These are phyloP conservation scores for Ormia ochracea DNA, from an alignment of 2,888 invertebrate genomes.

Conservation along the genomic window DNA sequence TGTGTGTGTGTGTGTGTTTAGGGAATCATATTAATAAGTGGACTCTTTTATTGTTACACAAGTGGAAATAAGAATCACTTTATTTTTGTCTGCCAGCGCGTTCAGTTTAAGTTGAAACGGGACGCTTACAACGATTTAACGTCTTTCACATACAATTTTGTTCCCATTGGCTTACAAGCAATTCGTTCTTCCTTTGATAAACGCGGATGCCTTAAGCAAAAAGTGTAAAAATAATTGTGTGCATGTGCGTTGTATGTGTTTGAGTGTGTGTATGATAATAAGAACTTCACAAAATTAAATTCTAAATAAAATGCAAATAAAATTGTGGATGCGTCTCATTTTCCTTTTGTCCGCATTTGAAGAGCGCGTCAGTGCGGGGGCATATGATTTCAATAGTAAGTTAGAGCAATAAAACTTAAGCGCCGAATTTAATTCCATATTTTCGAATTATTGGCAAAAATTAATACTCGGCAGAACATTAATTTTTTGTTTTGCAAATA, in stretches of 20 bases:
- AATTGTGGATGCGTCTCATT: too few relatives aligned
- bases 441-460: too few relatives aligned
- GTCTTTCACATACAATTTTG: slow-evolving; percentile 45
- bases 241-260: not conserved
- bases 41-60: slow-evolving; percentile 20
- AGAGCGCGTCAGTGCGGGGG: too few relatives aligned
- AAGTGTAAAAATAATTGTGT: slow-evolving; percentile 52
- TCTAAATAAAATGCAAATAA: not conserved
- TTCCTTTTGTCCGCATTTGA: too few relatives aligned
- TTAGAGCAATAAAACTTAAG: too few relatives aligned
- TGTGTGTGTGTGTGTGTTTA: not conserved
- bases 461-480: too few relatives aligned
- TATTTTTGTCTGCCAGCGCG: slow-evolving; percentile 66
- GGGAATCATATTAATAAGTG: slow-evolving; percentile 29
- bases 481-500: too few relatives aligned
- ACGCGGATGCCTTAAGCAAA: slow-evolving; percentile 17
- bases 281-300: not conserved
- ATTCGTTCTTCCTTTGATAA: not conserved
- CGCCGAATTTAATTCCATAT: too few relatives aligned
- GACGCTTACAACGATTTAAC: not conserved
- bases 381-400: too few relatives aligned
- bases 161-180: slow-evolving; percentile 48
- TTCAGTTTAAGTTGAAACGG: slow-evolving; percentile 63
- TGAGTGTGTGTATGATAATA: slow-evolving; percentile 40
- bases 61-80: slow-evolving; percentile 68